Evolutionary conservation across 2,888 invertebrate species (phyloP).

Genomic region (Adela reaumurella): DNA sequence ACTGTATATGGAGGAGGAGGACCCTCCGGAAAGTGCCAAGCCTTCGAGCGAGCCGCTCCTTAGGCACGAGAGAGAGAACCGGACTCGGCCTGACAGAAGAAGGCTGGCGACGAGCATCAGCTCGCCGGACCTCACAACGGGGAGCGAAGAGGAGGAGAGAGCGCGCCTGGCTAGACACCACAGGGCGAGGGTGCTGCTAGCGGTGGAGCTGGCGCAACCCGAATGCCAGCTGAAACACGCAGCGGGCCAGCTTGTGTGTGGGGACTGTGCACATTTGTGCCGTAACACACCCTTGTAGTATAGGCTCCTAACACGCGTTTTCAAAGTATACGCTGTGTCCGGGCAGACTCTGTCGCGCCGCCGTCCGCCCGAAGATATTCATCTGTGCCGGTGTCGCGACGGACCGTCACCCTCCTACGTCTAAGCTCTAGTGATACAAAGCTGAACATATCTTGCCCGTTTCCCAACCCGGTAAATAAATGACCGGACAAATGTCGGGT

Average conservation of each 20-base stretch:
- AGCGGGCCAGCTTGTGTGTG: constrained; percentile 24
- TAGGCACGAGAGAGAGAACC: constrained; percentile 17
- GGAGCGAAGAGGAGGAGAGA: constrained; percentile 10
- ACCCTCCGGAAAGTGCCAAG: constrained; percentile 21
- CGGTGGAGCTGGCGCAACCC: constrained; percentile 32
- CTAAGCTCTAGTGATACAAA: constrained; percentile 8
- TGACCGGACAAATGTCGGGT: not conserved
- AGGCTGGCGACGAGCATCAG: constrained; percentile 34
- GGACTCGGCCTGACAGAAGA: constrained; percentile 19
- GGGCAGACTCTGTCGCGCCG: constrained; percentile 18
- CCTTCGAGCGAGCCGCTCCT: constrained; percentile 45
- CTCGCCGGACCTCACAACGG: constrained; percentile 38
- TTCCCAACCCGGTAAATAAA: not conserved
- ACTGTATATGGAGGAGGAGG: constrained; percentile 15
- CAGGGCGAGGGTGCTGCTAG: constrained; percentile 36
- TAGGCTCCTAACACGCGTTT: constrained; percentile 47
- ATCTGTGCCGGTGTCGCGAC: constrained; percentile 15
- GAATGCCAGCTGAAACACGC: constrained; percentile 21
- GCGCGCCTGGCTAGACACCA: constrained; percentile 15
- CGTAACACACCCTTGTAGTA: constrained; percentile 40
- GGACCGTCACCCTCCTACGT: constrained; percentile 20
- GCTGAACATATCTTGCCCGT: constrained; percentile 21
- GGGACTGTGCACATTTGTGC: constrained; percentile 25
- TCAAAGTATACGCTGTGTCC: constrained; percentile 44
- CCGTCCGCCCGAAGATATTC: constrained; percentile 11